phyloP scores from a whole-genome alignment of 1,140 invertebrate species.

The Scaptomyza hsui region DNA sequence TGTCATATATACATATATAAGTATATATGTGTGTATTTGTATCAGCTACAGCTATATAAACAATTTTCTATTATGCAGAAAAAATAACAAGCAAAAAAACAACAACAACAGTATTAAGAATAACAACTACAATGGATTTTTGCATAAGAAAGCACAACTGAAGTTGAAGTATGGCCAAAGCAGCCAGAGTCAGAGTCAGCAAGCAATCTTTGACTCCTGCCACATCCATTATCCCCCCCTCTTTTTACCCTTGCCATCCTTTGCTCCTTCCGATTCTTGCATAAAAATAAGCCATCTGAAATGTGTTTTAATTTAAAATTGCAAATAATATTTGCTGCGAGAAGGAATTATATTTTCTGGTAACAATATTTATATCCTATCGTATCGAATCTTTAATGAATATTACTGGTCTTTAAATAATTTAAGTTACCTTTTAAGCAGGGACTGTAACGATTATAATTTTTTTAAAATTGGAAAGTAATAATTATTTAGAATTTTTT shows the following conservation, averaged over 20 bases:
- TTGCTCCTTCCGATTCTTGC: neutral
- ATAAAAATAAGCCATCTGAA: neutral
- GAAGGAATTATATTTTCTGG: too few relatives aligned
- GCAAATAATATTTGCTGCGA: too few relatives aligned
- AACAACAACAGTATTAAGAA: constrained; percentile 29
- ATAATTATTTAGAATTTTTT: too few relatives aligned
- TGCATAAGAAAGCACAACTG: constrained; percentile 74
- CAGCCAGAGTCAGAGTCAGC: constrained; percentile 14
- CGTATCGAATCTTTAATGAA: too few relatives aligned
- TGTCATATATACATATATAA: constrained; percentile 40
- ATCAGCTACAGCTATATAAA: constrained; percentile 65
- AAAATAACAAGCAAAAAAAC: constrained; percentile 70
- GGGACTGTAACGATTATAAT: too few relatives aligned
- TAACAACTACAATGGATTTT: constrained; percentile 61
- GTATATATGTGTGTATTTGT: neutral
- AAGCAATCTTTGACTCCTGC: constrained; percentile 2
- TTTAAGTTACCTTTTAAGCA: too few relatives aligned
- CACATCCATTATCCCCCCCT: neutral
- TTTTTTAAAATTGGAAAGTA: too few relatives aligned
- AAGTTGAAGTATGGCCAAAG: constrained; percentile 70
- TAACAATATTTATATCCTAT: too few relatives aligned
- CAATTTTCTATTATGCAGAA: constrained; percentile 80
- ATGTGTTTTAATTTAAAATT: neutral
- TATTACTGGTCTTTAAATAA: too few relatives aligned
- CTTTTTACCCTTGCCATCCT: neutral